phyloP scores from a whole-genome alignment of 2,888 invertebrate genomes.

The Tachina grossa region DNA sequence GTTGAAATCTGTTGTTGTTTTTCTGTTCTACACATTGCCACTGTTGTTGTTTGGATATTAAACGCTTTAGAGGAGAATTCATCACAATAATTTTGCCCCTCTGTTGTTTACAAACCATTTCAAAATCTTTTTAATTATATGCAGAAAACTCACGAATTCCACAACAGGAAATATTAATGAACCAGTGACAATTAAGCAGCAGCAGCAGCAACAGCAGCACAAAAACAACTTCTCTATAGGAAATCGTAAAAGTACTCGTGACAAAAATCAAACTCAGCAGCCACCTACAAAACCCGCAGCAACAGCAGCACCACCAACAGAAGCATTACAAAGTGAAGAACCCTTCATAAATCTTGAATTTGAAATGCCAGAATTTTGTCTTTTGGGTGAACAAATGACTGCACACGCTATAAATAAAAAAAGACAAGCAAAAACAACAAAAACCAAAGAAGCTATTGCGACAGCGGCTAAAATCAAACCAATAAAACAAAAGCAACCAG shows the following conservation, averaged over 20 bases:
- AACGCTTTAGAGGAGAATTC: conserved; percentile 28
- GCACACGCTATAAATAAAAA: conserved; percentile 52
- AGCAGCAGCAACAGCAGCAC: conserved; percentile 13
- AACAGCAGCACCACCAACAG: conserved; percentile 10
- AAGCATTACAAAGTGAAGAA: conserved; percentile 28
- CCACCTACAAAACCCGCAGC: conserved; percentile 42
- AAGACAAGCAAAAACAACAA: conserved; percentile 6
- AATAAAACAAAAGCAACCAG: conserved; percentile 7
- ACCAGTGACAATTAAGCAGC: conserved; percentile 32
- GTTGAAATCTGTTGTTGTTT: conserved; percentile 4
- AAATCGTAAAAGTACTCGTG: conserved; percentile 56
- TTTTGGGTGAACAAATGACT: conserved; percentile 68
- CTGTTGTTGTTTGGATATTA: conserved; percentile 9
- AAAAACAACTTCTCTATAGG: conserved; percentile 38
- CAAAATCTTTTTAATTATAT: conserved; percentile 66
- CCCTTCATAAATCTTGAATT: conserved; percentile 57
- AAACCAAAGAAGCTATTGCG: conserved; percentile 23
- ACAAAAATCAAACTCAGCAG: conserved; percentile 50
- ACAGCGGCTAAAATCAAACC: conserved; percentile 49
- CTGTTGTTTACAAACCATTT: conserved; percentile 44
- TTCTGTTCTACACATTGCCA: conserved; percentile 17
- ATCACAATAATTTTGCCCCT: conserved; percentile 4
- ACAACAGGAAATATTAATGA: conserved; percentile 66
- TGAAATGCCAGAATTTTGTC: conserved; percentile 67
- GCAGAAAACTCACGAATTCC: conserved; percentile 60